Evolutionary conservation across 2,113 vertebrate species (phyloP).

Genomic region (Scomber japonicus): DNA sequence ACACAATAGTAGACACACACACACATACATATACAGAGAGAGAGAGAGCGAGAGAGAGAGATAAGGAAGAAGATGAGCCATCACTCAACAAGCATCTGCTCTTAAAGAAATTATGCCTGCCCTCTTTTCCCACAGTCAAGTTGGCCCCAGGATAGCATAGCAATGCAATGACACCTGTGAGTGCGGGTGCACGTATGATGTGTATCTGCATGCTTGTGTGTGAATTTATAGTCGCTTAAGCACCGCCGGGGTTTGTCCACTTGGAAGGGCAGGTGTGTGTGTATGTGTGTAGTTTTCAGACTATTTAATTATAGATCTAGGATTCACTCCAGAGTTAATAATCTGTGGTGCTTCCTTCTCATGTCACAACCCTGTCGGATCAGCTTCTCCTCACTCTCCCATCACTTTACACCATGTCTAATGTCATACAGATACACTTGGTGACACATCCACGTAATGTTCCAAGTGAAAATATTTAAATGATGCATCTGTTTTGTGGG

Average conservation of each 20-base stretch:
- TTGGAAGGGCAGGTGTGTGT: neutral
- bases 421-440: too few relatives aligned
- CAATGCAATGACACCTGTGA: constrained; percentile 68
- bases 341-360: neutral
- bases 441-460: too few relatives aligned
- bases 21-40: constrained; percentile 7
- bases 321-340: constrained; percentile 34
- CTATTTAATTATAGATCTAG: constrained; percentile 30
- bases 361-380: too few relatives aligned
- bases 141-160: constrained; percentile 75
- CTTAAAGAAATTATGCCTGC: constrained; percentile 59
- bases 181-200: constrained; percentile 43
- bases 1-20: constrained; percentile 47
- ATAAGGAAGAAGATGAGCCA: constrained; percentile 66
- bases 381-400: too few relatives aligned
- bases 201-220: constrained; percentile 38
- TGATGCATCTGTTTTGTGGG: too few relatives aligned
- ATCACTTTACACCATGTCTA: too few relatives aligned
- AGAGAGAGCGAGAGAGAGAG: constrained; percentile 20
- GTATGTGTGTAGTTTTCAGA: constrained; percentile 14
- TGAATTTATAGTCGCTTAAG: constrained; percentile 47
- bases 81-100: constrained; percentile 61
- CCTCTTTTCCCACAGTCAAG: constrained; percentile 74
- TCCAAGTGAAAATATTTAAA: too few relatives aligned
- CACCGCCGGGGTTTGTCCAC: constrained; percentile 18